Conservation (phyloP, 2,888 invertebrate genomes). For the Arrhopalites spinosus region DNA sequence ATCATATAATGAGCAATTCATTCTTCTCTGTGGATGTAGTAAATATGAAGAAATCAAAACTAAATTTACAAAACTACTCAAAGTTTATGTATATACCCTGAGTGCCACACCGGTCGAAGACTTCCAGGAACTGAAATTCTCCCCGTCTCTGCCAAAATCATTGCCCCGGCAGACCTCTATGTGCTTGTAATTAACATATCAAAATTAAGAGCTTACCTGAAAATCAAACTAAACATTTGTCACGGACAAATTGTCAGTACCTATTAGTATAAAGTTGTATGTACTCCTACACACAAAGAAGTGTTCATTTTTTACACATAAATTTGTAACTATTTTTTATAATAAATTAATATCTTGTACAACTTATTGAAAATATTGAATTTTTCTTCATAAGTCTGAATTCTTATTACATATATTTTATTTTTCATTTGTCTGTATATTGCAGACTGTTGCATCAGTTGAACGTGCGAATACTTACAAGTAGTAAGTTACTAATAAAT, state of each 20-base stretch:
- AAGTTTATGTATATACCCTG: constrained; percentile 61
- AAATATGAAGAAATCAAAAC: constrained; percentile 57
- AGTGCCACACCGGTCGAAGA: constrained; percentile 23
- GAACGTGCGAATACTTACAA: too few species aligned
- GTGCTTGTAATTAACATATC: not conserved
- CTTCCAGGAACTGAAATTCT: not conserved
- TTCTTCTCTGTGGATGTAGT: constrained; percentile 59
- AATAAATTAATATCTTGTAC: too few species aligned
- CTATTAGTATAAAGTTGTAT: not conserved
- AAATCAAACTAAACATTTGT: not conserved
- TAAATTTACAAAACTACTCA: constrained; percentile 58
- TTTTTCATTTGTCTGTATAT: too few species aligned
- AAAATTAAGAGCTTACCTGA: not conserved
- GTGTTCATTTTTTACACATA: too few species aligned
- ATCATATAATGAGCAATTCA: constrained; percentile 5
- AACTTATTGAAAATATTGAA: too few species aligned
- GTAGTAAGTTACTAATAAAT: too few species aligned
- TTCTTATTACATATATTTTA: too few species aligned
- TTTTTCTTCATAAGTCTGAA: too few species aligned
- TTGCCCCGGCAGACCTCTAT: not conserved
- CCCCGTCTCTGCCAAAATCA: not conserved
- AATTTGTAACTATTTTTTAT: too few species aligned
- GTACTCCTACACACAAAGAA: too few species aligned
- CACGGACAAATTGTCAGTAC: not conserved
- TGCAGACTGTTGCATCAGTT: too few species aligned